phyloP scores from a whole-genome alignment of 2,797 vertebrate species.

The Cephalopachus bancanus region DNA sequence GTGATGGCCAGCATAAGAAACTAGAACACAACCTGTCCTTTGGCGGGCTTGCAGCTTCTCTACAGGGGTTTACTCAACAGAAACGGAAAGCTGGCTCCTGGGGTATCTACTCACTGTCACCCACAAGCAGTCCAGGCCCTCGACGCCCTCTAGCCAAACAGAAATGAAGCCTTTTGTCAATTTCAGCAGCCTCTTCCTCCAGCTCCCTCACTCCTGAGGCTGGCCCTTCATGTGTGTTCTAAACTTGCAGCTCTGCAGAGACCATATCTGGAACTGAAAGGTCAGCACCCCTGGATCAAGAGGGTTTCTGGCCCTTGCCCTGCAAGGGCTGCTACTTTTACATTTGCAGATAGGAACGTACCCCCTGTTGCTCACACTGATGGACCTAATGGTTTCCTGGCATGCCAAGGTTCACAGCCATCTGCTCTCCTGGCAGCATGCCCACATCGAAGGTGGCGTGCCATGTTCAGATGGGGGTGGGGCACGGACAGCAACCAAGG shows the following conservation, averaged over 20 bases:
- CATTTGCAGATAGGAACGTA: conserved; percentile 80
- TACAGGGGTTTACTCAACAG: conserved; percentile 34
- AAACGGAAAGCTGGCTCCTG: conserved; percentile 67
- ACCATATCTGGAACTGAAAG: conserved; percentile 39
- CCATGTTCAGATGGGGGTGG: conserved; percentile 77
- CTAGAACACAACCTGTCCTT: conserved; percentile 28
- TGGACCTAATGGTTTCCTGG: conserved; percentile 86
- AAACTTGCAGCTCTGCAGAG: conserved; percentile 30
- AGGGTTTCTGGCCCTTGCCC: conserved; percentile 63
- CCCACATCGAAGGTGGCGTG: conserved; percentile 84
- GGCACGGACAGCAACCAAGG: conserved; percentile 79
- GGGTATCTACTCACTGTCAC: conserved; percentile 40
- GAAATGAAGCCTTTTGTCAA: conserved; percentile 4
- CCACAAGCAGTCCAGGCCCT: conserved; percentile 51
- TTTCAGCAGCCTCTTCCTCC: neutral
- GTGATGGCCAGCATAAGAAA: neutral
- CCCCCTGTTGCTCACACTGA: conserved; percentile 84
- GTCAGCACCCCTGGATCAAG: conserved; percentile 50
- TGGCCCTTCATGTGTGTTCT: neutral
- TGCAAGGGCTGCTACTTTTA: conserved; percentile 20
- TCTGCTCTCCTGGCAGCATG: conserved; percentile 88
- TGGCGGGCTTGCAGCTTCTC: neutral
- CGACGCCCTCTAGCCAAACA: neutral
- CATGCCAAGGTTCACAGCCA: conserved; percentile 85
- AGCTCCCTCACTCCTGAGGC: neutral